A percentile compares a stretch with the other conserved stretches of the same genome.
Evolutionary conservation across 2,797 vertebrate species (phyloP).

Genomic region (Gastrophryne carolinensis): DNA sequence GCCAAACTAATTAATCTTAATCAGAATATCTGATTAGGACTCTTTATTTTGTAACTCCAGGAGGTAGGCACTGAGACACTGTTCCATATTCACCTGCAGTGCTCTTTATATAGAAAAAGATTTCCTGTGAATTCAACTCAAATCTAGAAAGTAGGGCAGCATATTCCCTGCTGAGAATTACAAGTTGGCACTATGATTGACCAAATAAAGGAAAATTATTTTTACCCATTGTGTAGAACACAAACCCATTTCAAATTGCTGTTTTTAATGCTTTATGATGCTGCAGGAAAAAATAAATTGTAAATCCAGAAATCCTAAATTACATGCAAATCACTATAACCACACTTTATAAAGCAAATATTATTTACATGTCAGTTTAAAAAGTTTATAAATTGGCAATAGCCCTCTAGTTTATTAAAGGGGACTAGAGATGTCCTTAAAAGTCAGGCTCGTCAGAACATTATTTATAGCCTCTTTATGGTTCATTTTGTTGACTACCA

Average conservation of each 20-base stretch:
- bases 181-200: constrained; percentile 54
- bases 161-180: constrained; percentile 56
- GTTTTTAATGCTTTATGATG: neutral
- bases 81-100: constrained; percentile 47
- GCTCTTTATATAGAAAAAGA: constrained; percentile 14
- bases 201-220: constrained; percentile 47
- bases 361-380: no score
- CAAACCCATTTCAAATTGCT: constrained; percentile 49
- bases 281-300: neutral
- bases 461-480: no score
- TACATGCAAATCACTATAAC: neutral
- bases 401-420: no score
- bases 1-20: constrained; percentile 63
- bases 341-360: no score
- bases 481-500: no score
- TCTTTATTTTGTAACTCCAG: constrained; percentile 55
- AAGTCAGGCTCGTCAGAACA: no score
- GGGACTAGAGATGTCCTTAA: no score
- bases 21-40: constrained; percentile 63
- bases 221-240: constrained; percentile 53
- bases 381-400: no score
- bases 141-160: constrained; percentile 60
- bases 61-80: constrained; percentile 51
- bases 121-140: constrained; percentile 54
- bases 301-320: neutral